Percentiles rank a stretch among this genome's conserved stretches.
phyloP scores from a whole-genome alignment of 1,140 invertebrate genomes.

The Neelides sp. region DNA sequence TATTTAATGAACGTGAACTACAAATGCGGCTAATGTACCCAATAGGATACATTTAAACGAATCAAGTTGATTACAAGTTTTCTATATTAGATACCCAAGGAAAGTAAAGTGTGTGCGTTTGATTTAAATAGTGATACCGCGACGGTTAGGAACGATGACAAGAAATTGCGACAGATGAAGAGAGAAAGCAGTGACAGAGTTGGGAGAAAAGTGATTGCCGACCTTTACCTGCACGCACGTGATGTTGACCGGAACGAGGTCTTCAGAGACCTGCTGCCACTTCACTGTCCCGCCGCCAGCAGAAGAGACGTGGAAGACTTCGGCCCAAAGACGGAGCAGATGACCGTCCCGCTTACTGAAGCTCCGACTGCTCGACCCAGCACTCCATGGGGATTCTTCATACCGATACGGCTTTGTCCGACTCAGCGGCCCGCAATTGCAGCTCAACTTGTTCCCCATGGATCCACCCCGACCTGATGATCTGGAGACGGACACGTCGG shows the following conservation, averaged over 20 bases:
- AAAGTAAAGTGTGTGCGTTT: too few species aligned
- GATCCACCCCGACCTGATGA: neutral
- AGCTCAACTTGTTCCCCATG: constrained; percentile 31
- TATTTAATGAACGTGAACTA: neutral
- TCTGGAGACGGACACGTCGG: too few species aligned
- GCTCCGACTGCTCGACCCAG: constrained; percentile 26
- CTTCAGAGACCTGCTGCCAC: constrained; percentile 94
- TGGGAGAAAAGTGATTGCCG: constrained; percentile 13
- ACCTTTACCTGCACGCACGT: constrained; percentile 67
- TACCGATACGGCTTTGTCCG: constrained; percentile 30
- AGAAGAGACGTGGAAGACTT: constrained; percentile 31
- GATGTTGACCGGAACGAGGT: constrained; percentile 93
- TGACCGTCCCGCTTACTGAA: constrained; percentile 30
- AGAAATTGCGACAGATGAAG: too few species aligned
- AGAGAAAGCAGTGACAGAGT: too few species aligned
- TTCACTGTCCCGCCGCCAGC: constrained; percentile 44
- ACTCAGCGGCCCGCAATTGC: constrained; percentile 30
- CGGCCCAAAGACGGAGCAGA: constrained; percentile 27
- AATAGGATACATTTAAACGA: too few species aligned
- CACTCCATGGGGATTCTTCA: constrained; percentile 30
- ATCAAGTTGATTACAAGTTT: too few species aligned
- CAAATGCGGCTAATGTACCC: too few species aligned
- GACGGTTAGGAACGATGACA: too few species aligned
- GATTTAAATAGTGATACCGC: too few species aligned
- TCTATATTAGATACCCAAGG: too few species aligned